Evolutionary conservation across 2,797 vertebrate genomes (phyloP).

Genomic region (Syngnathus acus): DNA sequence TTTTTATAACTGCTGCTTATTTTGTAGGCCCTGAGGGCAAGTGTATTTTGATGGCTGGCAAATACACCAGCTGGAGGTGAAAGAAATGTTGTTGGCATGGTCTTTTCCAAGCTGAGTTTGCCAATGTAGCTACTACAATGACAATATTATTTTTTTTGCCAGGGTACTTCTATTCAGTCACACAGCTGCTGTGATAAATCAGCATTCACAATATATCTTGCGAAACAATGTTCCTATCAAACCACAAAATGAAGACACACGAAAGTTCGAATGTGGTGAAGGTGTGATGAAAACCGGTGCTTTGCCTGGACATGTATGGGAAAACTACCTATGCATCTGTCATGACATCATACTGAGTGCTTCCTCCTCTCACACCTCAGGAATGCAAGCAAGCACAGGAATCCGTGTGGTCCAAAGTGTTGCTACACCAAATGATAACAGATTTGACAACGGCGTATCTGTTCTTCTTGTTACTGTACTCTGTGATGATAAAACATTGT

Average conservation of each 20-base stretch:
- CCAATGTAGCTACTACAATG: neutral
- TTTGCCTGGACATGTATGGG: slow-evolving; percentile 41
- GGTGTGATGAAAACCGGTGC: slow-evolving; percentile 35
- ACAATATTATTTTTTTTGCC: neutral
- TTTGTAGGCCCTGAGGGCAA: neutral
- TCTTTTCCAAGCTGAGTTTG: neutral
- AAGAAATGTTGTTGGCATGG: neutral
- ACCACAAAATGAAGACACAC: neutral
- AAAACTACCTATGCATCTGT: slow-evolving; percentile 37
- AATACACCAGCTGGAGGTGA: neutral
- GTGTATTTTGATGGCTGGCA: neutral
- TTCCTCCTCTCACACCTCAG: slow-evolving; percentile 32
- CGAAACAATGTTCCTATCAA: slow-evolving; percentile 26
- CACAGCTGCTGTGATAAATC: neutral
- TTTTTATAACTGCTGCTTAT: neutral
- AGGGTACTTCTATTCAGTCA: neutral
- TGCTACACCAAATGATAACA: neutral
- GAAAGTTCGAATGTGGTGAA: slow-evolving; percentile 24
- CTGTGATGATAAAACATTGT: neutral
- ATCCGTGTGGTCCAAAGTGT: slow-evolving; percentile 44
- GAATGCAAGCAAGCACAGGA: slow-evolving; percentile 44
- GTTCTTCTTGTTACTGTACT: neutral
- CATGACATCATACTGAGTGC: slow-evolving; percentile 49
- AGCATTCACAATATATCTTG: slow-evolving; percentile 2
- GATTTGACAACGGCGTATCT: neutral